Conservation (phyloP, 2,797 vertebrate species). For the Okamejei kenojei region DNA sequence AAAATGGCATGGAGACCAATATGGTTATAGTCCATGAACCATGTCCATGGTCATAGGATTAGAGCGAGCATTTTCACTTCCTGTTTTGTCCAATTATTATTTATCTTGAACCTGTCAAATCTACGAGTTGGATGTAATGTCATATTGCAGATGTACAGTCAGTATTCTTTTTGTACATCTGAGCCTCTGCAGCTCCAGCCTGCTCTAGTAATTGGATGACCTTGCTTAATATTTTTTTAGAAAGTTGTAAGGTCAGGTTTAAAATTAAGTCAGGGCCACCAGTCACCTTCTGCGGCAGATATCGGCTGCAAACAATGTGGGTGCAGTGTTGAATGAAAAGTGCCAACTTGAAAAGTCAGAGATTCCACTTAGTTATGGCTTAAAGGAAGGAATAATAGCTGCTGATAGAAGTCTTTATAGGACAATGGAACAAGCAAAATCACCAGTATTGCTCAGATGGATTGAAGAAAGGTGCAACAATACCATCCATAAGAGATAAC, state of each 20-base stretch:
- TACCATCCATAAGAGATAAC: not conserved
- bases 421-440: not conserved
- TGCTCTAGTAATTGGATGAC: not conserved
- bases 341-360: not conserved
- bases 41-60: not conserved
- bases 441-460: not conserved
- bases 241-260: not conserved
- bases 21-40: not conserved
- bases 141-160: not conserved
- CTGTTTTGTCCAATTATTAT: not conserved
- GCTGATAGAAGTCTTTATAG: not conserved
- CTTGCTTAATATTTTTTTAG: not conserved
- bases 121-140: not conserved
- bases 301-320: not conserved
- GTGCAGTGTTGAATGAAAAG: not conserved
- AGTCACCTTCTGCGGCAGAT: not conserved
- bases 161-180: not conserved
- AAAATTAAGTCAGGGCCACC: not conserved
- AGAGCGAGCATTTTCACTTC: not conserved
- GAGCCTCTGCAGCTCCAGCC: not conserved
- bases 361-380: not conserved
- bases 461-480: not conserved
- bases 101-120: not conserved
- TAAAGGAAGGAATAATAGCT: not conserved
- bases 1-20: not conserved